Percentiles rank a stretch among this genome's conserved stretches.
These are phyloP conservation scores for Poeciliopsis occidentalis DNA, from an alignment of 2,113 vertebrate genomes.

Conservation along the genomic window DNA sequence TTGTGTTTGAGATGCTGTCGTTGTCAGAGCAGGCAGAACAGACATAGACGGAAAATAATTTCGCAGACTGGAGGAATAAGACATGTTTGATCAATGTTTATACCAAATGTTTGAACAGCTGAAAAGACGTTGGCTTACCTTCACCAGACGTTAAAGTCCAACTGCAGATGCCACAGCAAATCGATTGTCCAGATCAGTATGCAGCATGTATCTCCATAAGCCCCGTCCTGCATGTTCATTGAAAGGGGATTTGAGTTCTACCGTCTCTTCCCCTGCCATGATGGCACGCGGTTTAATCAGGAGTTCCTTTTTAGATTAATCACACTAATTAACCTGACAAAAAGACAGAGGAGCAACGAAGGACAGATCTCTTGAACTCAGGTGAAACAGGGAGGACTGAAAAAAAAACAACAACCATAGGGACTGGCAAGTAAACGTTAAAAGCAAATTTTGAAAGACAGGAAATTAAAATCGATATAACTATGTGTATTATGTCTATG, in stretches of 20 bases:
- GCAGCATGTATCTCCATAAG: not conserved
- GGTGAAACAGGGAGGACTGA: slow-evolving; percentile 31
- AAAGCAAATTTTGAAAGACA: slow-evolving; percentile 8
- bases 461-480: not conserved
- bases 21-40: slow-evolving; percentile 28
- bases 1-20: slow-evolving; percentile 48
- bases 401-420: slow-evolving; percentile 13
- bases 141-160: slow-evolving; percentile 9
- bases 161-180: not conserved
- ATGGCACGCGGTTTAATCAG: slow-evolving; percentile 60
- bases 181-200: not conserved
- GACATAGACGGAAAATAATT: slow-evolving; percentile 36
- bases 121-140: slow-evolving; percentile 5
- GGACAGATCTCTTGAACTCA: slow-evolving; percentile 25
- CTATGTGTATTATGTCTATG: not conserved
- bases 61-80: not conserved
- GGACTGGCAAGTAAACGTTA: slow-evolving; percentile 22
- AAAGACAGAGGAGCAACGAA: slow-evolving; percentile 11
- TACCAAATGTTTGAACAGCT: slow-evolving; percentile 16
- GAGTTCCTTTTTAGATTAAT: slow-evolving; percentile 65
- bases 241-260: slow-evolving; percentile 36
- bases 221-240: not conserved
- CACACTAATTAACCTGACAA: slow-evolving; percentile 75
- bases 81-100: slow-evolving; percentile 23
- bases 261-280: not conserved